phyloP scores from a whole-genome alignment of 2,113 vertebrate species.

The Nothoprocta perdicaria region DNA sequence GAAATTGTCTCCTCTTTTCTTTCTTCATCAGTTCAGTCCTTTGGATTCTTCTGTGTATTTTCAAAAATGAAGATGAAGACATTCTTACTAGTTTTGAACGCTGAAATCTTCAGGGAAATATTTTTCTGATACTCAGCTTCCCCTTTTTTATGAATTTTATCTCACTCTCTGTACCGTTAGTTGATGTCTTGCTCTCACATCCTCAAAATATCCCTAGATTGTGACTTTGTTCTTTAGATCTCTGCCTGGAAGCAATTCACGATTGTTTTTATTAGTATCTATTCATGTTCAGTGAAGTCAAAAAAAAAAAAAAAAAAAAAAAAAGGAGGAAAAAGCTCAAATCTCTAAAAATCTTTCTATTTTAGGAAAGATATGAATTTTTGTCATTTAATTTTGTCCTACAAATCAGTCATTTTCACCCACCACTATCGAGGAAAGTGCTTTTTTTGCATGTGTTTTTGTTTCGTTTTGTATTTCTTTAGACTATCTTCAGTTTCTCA shows the following conservation, averaged over 20 bases:
- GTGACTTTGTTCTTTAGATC: background rate
- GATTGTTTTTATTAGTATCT: background rate
- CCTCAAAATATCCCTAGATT: background rate
- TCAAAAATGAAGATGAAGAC: background rate
- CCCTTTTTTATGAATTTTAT: background rate
- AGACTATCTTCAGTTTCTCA: background rate
- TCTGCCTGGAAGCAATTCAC: background rate
- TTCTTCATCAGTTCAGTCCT: background rate
- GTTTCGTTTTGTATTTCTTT: background rate
- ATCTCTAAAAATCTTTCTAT: background rate
- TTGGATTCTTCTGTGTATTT: background rate
- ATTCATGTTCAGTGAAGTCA: background rate
- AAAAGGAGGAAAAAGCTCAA: background rate
- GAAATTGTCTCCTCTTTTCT: background rate
- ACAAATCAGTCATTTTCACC: background rate
- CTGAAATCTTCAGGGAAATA: background rate
- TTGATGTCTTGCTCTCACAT: background rate
- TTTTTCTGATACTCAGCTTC: background rate
- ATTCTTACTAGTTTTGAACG: fast-evolving
- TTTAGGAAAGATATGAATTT: background rate
- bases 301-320: background rate
- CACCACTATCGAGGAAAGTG: too few species aligned
- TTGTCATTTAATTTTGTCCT: background rate
- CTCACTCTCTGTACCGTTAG: background rate
- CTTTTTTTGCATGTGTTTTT: too few species aligned